Base-by-base conservation (phyloP, 2,797 vertebrate genomes). In the Molossus alvarezi region DNA sequence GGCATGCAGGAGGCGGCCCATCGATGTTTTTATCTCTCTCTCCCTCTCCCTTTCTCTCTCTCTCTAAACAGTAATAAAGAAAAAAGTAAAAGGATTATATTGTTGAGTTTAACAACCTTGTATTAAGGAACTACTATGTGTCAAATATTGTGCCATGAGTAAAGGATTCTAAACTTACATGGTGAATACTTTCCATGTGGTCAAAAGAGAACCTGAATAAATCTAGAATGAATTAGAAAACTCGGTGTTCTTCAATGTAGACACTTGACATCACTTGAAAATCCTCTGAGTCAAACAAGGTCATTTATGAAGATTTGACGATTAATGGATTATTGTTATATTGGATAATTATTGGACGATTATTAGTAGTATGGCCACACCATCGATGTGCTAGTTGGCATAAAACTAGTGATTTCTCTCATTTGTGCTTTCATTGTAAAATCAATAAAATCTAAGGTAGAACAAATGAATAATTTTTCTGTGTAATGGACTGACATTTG, bases 351-450 rank as follows among this genome's bases (percentile, higher is more conserved):
- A 92, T 77, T 55, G 10, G 10, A 33, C 51, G 6, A 55, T 27
- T 45, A 67, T 90, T 82, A 90, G 23, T n/a, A 72, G 9, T 83
- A 51, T 65, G 13, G 4, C 12, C 11, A 53, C 53, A 20, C 51
- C 8, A 21, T 71, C n/a, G 87, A 25, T 41, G 72, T 76, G 12
- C 14, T 95, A 45, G 15, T n/a, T 75, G 13, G 5, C 0, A 21
- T 23, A 53, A 85, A 88, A 81, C 23, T 25, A 71, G 15, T 72
- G 67, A 58, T 73, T 85, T 90, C 37, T 69, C 29, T 53, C 33
- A 67, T 83, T 83, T 85, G 3, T 65, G 20, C 9, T 67, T 91
- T 93, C 1, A 82, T 75, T 89, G 72, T 92, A 65, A 91, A 80
- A 65, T 86, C 14, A 86, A 21, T 37, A 75, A 83, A 72, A 83